Conservation (phyloP, 2,888 invertebrate genomes). For the Atethmia centrago region DNA sequence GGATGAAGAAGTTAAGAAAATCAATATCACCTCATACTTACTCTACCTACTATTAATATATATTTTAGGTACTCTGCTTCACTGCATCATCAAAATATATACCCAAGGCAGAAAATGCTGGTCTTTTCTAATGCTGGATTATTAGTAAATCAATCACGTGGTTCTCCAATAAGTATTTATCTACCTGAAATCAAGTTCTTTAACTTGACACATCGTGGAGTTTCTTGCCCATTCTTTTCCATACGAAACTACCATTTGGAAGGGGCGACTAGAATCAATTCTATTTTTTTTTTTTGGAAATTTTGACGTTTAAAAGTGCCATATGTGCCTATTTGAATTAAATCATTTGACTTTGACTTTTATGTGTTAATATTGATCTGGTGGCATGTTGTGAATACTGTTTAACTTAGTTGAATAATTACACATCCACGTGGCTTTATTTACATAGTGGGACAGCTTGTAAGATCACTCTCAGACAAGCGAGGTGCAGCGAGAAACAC, state of each 20-base stretch:
- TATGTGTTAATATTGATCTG: conserved; percentile 36
- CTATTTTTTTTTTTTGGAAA: too few relatives aligned
- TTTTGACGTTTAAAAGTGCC: too few relatives aligned
- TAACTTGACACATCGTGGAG: too few relatives aligned
- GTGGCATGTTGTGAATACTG: conserved; percentile 72
- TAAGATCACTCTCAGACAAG: conserved; percentile 48
- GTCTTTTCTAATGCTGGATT: too few relatives aligned
- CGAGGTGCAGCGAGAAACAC: conserved; percentile 35
- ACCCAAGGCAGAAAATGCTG: too few relatives aligned
- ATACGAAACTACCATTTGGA: too few relatives aligned
- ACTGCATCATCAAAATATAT: neutral
- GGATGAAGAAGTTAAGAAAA: neutral
- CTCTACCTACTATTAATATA: neutral
- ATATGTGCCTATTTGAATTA: too few relatives aligned
- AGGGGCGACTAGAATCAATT: too few relatives aligned
- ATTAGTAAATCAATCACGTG: neutral
- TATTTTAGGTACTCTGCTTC: neutral
- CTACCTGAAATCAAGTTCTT: neutral
- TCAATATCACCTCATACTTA: neutral
- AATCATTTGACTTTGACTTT: too few relatives aligned
- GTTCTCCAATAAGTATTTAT: neutral
- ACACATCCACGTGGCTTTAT: conserved; percentile 62
- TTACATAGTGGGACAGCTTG: conserved; percentile 57
- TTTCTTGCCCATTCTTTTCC: too few relatives aligned
- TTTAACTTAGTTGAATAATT: conserved; percentile 65